Evolutionary conservation across 2,888 invertebrate species (phyloP), one percentile per base, ranked within the genome.

Genomic region (Perizoma affinitatum): DNA sequence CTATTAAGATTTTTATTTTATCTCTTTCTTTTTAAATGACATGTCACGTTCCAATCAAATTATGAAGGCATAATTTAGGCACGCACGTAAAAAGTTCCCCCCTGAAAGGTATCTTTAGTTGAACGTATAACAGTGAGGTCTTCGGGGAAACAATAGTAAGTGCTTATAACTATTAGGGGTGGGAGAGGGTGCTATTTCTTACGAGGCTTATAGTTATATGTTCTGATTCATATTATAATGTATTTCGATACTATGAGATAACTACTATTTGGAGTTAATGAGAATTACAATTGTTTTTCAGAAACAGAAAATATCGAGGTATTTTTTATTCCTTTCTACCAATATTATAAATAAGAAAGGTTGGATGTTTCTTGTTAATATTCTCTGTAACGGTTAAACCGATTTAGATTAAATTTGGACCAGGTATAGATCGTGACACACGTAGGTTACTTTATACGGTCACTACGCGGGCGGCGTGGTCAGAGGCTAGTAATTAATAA

Each of bases 81-180:
- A 66, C 66, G 63, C 67, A 65, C 59, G 63, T 62, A 63, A 69
- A 66, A 67, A 65, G 69, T 68, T 68, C 65, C 64, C 62, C 65
- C 63, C 61, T 62, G 35, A 57, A 65, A 63, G 50, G 62, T 67
- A 61, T 47, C 35, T 58, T 44, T 50, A 65, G 58, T 61, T 54
- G 60, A 58, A 69, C 64, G 67, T 71, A 68, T 66, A 69, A 71
- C 71, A 62, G 68, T 73, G 65, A 72, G 74, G 67, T 75, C 73
- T 65, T 64, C 44, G 70, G 72, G 75, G 76, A 76, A 68, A 75
- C 75, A 78, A 79, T 77, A 72, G 80, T 63, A 58, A 64, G 66
- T 73, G 63, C 74, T 66, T 61, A 55, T 60, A 64, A 56, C 65
- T 71, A 75, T 76, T 78, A 75, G 71, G 41, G 71, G 75, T 63